These are phyloP conservation scores for Trachelipus rathkii DNA, from an alignment of 1,140 invertebrate genomes.

Conservation along the genomic window DNA sequence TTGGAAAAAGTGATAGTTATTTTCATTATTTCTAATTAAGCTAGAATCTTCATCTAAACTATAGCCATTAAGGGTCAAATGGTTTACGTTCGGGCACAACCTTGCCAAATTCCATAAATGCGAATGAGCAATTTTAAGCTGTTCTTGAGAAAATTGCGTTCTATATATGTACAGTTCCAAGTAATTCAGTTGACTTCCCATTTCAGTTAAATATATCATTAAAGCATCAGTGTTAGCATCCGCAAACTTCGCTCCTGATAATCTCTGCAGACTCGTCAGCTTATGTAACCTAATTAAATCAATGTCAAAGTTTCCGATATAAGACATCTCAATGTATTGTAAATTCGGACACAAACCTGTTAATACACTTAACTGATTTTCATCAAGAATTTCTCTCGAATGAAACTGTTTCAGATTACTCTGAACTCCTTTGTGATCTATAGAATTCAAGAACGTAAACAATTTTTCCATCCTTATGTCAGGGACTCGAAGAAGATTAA, in stretches of 20 bases:
- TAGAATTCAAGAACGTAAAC: slow-evolving; percentile 39
- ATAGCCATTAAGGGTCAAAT: slow-evolving; percentile 41
- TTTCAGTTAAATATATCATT: slow-evolving; percentile 35
- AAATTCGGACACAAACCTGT: slow-evolving; percentile 41
- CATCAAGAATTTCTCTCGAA: slow-evolving; percentile 41
- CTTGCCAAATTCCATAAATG: slow-evolving; percentile 40
- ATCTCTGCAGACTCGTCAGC: slow-evolving; percentile 32
- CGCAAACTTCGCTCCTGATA: slow-evolving; percentile 37
- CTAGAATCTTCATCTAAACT: slow-evolving; percentile 38
- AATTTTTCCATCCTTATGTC: slow-evolving; percentile 43
- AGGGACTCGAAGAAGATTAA: slow-evolving; percentile 39
- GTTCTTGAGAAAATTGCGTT: slow-evolving; percentile 40
- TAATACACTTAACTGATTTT: slow-evolving; percentile 39
- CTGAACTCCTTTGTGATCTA: slow-evolving; percentile 40
- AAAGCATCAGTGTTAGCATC: slow-evolving; percentile 42
- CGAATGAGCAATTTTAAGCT: slow-evolving; percentile 36
- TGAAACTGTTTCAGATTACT: slow-evolving; percentile 43
- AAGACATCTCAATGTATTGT: slow-evolving; percentile 42
- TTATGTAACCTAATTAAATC: slow-evolving; percentile 35
- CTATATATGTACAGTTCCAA: slow-evolving; percentile 40
- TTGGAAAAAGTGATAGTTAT: slow-evolving; percentile 35
- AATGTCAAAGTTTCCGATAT: slow-evolving; percentile 38
- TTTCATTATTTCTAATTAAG: slow-evolving; percentile 21
- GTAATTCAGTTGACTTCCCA: slow-evolving; percentile 37
- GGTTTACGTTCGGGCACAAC: slow-evolving; percentile 33